These are phyloP conservation scores for Drosophila teissieri DNA, from an alignment of 1,140 invertebrate genomes.

Conservation along the genomic window DNA sequence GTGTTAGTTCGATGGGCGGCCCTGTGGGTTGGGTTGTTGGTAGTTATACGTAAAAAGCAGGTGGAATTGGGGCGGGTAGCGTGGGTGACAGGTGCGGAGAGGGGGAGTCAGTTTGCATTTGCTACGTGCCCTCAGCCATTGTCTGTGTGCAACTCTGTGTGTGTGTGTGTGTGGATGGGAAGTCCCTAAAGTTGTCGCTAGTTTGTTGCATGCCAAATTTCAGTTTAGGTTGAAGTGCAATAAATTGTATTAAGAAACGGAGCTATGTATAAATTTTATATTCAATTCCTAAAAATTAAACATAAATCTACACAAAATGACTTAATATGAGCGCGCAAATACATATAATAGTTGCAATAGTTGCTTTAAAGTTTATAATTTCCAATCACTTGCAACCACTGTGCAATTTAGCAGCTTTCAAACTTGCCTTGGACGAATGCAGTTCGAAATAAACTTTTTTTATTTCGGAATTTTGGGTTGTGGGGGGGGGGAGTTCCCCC, in stretches of 20 bases:
- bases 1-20: constrained; percentile 40
- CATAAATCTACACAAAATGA: no score
- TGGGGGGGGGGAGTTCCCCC: neutral
- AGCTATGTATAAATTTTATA: no score
- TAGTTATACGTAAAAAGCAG: no score
- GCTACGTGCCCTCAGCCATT: constrained; percentile 34
- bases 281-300: no score
- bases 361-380: neutral
- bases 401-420: constrained; percentile 52
- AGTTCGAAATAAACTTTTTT: constrained; percentile 50
- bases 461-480: constrained; percentile 33
- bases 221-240: neutral
- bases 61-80: neutral
- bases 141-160: constrained; percentile 11
- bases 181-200: constrained; percentile 39
- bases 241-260: neutral
- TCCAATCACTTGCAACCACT: constrained; percentile 12
- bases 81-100: constrained; percentile 8
- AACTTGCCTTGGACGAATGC: constrained; percentile 42
- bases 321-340: no score
- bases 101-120: constrained; percentile 21
- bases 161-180: neutral
- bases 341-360: no score
- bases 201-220: constrained; percentile 50
- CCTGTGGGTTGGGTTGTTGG: neutral